phyloP scores from a whole-genome alignment of 1,140 invertebrate genomes.

The Sinonovacula constricta region DNA sequence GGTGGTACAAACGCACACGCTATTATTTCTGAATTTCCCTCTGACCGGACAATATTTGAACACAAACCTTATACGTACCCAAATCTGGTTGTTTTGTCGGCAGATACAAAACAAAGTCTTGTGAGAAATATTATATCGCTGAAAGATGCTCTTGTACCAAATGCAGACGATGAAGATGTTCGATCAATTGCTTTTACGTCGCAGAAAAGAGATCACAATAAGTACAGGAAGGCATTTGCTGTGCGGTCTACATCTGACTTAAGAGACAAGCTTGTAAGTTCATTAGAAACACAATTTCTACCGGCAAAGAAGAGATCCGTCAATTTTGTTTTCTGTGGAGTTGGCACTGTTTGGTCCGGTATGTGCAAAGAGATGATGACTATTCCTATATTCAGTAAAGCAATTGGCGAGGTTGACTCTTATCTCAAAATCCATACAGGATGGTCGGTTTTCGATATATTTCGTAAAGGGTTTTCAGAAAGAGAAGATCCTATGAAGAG shows the following conservation, averaged over 20 bases:
- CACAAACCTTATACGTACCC: not conserved
- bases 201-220: constrained; percentile 55
- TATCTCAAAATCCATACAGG: constrained; percentile 16
- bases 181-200: constrained; percentile 56
- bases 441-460: constrained; percentile 47
- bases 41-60: too few relatives aligned
- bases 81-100: constrained; percentile 27
- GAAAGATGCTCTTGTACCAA: too few relatives aligned
- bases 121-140: too few relatives aligned
- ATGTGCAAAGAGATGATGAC: constrained; percentile 59
- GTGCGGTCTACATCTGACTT: constrained; percentile 41
- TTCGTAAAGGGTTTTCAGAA: constrained; percentile 17
- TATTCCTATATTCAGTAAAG: constrained; percentile 33
- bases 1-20: constrained; percentile 70
- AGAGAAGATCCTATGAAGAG: constrained; percentile 36
- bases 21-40: too few relatives aligned
- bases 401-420: constrained; percentile 35
- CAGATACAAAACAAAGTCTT: constrained; percentile 11
- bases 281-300: too few relatives aligned
- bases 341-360: constrained; percentile 59
- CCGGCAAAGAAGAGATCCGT: not conserved
- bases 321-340: constrained; percentile 63
- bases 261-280: too few relatives aligned
- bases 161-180: constrained; percentile 11
- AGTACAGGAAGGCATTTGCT: constrained; percentile 33